Percentiles rank a stretch among this genome's conserved stretches.
phyloP scores from a whole-genome alignment of 2,113 vertebrate genomes.

The Noctilio leporinus region DNA sequence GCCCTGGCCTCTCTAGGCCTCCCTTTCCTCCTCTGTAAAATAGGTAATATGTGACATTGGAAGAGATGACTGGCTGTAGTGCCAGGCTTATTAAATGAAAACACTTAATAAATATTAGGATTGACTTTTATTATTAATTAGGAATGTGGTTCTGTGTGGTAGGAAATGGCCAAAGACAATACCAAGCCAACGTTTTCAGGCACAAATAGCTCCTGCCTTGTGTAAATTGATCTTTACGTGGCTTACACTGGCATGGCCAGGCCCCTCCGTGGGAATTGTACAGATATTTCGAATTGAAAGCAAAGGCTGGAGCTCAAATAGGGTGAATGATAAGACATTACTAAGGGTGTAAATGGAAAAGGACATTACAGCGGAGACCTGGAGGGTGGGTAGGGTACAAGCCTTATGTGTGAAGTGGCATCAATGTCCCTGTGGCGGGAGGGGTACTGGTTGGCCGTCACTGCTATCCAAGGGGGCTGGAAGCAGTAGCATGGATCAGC shows the following conservation, averaged over 20 bases:
- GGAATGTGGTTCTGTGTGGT: background rate
- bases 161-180: constrained; percentile 14
- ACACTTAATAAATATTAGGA: background rate
- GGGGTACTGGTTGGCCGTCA: background rate
- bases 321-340: constrained; percentile 9
- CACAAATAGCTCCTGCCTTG: constrained; percentile 22
- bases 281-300: constrained; percentile 16
- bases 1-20: background rate
- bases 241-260: background rate
- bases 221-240: constrained; percentile 35
- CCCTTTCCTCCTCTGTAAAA: background rate
- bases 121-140: constrained; percentile 39
- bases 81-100: background rate
- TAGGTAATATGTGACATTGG: background rate
- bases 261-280: background rate
- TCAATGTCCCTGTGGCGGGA: background rate
- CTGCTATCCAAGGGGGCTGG: background rate
- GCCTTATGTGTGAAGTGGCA: background rate
- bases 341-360: background rate
- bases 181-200: background rate
- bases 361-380: background rate
- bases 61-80: background rate
- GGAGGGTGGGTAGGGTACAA: background rate
- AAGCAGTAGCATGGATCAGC: background rate
- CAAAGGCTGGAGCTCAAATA: background rate